Evolutionary conservation across 2,888 invertebrate species (phyloP), one percentile per base, ranked within the genome.

Genomic region (Leucophenga montana): DNA sequence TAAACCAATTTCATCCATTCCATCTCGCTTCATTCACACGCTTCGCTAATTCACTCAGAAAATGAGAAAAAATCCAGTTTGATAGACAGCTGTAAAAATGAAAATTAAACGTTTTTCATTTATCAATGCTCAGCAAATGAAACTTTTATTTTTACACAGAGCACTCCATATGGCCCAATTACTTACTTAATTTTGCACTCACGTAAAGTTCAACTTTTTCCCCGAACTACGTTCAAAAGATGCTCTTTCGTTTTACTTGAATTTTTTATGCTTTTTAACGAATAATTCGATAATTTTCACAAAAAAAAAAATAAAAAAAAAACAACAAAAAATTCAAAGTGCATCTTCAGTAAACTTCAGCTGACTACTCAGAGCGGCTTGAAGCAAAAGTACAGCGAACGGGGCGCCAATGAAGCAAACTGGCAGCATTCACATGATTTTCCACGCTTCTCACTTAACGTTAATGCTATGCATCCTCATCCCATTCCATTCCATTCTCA

Each of bases 171-270:
- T 46, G 27, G 22, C 48, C 48, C 82, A 81, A 81, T 81, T 81
- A 84, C 82, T 81, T 81, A 84, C 82, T 81, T 81, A 84, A 81
- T 81, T 81, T 81, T 84, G 84, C 80, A 77, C 81, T 81, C 81
- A 84, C 81, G 81, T 64, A 57, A 27, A 31, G 11, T 31, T 11
- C 39, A 39, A 8, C 8, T 39, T 39, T 39, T 39, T 39, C 8
- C 8, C 33, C 33, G 33, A 33, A 33, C 20, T 56, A 4, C 22
- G 22, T 18, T n/a, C 27, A 20, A 14, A 9, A 14, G 13, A 14
- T 56, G 5, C 22, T 3, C 14, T 81, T 83, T 75, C 78, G 80
- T 80, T 78, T 76, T 74, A 69, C 74, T 67, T 71, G 71, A 71
- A 69, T 74, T 66, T 64, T 74, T 74, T 13, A 48, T 27, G 59